A percentile compares a stretch with the other conserved stretches of the same genome.
Conservation (phyloP, 2,797 vertebrate genomes). For the Amphiprion clarkii region DNA sequence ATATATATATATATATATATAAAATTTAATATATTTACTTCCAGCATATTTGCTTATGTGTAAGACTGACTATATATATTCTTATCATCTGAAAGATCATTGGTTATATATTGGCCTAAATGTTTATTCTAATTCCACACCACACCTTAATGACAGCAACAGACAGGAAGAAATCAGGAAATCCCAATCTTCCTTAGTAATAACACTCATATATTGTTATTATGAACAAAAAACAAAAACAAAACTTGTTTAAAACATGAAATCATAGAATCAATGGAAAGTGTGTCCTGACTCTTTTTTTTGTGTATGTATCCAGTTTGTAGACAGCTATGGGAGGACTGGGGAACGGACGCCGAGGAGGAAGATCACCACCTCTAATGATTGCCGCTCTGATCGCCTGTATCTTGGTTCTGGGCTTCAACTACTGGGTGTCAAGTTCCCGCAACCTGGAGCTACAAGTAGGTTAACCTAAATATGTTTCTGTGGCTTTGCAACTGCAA, state of each 20-base stretch:
- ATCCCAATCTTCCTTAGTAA: too few species aligned
- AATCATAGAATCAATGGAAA: background rate
- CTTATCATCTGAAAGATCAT: too few species aligned
- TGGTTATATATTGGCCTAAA: too few species aligned
- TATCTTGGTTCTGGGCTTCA: slow-evolving; percentile 92
- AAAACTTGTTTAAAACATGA: background rate
- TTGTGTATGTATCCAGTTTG: slow-evolving; percentile 37
- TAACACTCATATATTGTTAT: too few species aligned
- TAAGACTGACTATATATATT: too few species aligned
- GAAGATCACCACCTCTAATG: slow-evolving; percentile 91
- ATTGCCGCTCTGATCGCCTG: slow-evolving; percentile 90
- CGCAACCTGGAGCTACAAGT: slow-evolving; percentile 94
- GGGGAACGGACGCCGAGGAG: slow-evolving; percentile 90
- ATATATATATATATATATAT: background rate
- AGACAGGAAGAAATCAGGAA: too few species aligned
- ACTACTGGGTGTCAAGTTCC: slow-evolving; percentile 96
- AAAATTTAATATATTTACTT: background rate
- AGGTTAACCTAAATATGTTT: background rate
- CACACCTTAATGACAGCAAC: too few species aligned
- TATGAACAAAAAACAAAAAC: too few species aligned
- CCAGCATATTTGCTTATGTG: too few species aligned
- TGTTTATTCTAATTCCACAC: too few species aligned
- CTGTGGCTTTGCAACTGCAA: background rate
- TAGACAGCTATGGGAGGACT: slow-evolving; percentile 87
- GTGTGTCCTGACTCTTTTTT: slow-evolving; percentile 4